Evolutionary conservation across 2,888 invertebrate species (phyloP).

Genomic region (Hanleya hanleyi): DNA sequence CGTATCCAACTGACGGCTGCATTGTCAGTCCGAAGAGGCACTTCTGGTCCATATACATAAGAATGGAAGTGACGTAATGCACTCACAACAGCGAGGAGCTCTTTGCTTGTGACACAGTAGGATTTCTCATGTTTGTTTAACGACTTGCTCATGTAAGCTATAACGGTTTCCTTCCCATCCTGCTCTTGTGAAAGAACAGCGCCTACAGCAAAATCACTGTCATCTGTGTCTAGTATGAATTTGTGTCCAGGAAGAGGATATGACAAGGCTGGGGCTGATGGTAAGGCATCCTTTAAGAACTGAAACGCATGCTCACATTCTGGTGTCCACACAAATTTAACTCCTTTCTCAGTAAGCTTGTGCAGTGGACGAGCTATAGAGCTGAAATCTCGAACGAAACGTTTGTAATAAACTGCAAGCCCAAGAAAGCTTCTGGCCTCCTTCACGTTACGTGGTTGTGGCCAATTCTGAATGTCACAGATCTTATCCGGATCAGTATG

Average conservation of each 20-base stretch:
- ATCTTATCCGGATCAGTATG: neutral
- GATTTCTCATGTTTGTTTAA: neutral
- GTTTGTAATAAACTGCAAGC: neutral
- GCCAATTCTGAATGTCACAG: neutral
- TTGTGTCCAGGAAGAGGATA: too few species aligned
- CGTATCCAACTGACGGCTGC: neutral
- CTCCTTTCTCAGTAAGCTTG: neutral
- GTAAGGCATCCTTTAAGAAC: neutral
- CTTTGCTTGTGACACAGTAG: neutral
- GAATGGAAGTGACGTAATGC: neutral
- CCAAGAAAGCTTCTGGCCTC: neutral
- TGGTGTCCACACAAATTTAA: neutral
- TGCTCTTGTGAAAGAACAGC: neutral
- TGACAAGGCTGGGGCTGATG: neutral
- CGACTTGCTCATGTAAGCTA: neutral
- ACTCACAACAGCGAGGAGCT: neutral
- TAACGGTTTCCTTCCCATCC: neutral
- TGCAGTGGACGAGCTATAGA: neutral
- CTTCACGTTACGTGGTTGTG: neutral
- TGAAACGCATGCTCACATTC: neutral
- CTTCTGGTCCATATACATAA: neutral
- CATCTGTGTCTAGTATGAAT: neutral
- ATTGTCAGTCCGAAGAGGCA: neutral
- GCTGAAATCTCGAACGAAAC: neutral
- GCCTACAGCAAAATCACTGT: neutral